Base-by-base conservation (phyloP, 23 tunicate genomes). In the Trididemnum nubilum region DNA sequence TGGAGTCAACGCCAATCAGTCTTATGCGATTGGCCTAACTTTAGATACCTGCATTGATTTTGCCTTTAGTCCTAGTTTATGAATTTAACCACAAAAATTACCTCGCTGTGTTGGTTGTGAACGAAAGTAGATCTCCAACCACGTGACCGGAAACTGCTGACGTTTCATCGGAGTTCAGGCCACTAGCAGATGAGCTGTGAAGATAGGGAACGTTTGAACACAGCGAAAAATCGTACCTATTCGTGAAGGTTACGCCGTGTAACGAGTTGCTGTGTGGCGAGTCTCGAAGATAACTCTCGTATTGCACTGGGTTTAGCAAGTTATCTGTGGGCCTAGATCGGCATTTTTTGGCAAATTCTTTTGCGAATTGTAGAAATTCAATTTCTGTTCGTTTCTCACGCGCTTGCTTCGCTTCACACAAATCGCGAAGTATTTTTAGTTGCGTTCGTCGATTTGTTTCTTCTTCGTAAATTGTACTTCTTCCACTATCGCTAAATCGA, bases 61-160 rank as follows among this genome's bases (percentile, higher is more conserved):
- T n/a, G n/a, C n/a, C n/a, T n/a, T n/a, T n/a, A n/a, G n/a, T n/a
- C n/a, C n/a, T n/a, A n/a, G n/a, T n/a, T n/a, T n/a, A n/a, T n/a
- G n/a, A n/a, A n/a, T n/a, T n/a, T n/a, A n/a, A n/a, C n/a, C n/a
- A n/a, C n/a, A n/a, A n/a, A n/a, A 12, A 61, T 34, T 60, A 88
- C 98, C 87, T 87, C 67, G 80, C 70, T 15, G 86, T 88, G 69
- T 93, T 93, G 24, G 93, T 36, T 15, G 88, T 67, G 49, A 87
- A 93, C 7, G 89, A 73, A 15, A 82, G 65, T 19, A 93, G 80
- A 84, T 93, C 98, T 22, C 98, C 98, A 37, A 93, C 93, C 51
- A 84, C 88, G 91, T 93, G 98, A 66, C 98, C 85, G 1, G 79
- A 86, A 3, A 93, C 59, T 24, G 81, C 79, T 36, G 32, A 28